These are phyloP conservation scores for Epizoanthus scotinus DNA, from an alignment of 92 coral and sea anemone species.

Conservation along the genomic window DNA sequence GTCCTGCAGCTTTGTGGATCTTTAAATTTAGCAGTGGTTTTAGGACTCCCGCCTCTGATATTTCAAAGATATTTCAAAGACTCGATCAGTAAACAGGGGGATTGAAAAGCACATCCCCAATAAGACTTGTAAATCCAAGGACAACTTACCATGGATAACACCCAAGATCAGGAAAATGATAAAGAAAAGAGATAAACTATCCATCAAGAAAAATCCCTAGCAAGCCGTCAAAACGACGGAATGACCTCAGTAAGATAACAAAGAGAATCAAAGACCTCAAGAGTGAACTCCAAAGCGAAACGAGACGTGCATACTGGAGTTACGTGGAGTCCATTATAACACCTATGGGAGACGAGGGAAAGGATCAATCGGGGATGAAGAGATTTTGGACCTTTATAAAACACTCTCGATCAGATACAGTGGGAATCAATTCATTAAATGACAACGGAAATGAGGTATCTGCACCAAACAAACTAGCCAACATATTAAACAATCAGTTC, in stretches of 20 bases:
- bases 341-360: slow-evolving; percentile 47
- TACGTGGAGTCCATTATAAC: slow-evolving; percentile 51
- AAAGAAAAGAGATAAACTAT: slow-evolving; percentile 33
- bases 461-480: slow-evolving; percentile 39
- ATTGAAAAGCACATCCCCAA: slow-evolving; percentile 40
- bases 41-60: too few relatives aligned
- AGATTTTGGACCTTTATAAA: slow-evolving; percentile 56
- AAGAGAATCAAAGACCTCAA: slow-evolving; percentile 35
- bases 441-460: slow-evolving; percentile 39
- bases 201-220: slow-evolving; percentile 7
- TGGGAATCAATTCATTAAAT: slow-evolving; percentile 16
- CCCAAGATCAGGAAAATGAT: slow-evolving; percentile 33
- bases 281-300: slow-evolving; percentile 30
- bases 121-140: slow-evolving; percentile 24
- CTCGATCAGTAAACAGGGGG: slow-evolving; percentile 19
- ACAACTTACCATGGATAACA: slow-evolving; percentile 49
- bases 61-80: too few relatives aligned
- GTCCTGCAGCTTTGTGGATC: too few relatives aligned
- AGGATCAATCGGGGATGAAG: slow-evolving; percentile 38
- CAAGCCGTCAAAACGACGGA: neutral
- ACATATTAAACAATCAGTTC: slow-evolving; percentile 46
- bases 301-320: slow-evolving; percentile 42
- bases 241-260: neutral
- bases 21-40: too few relatives aligned
- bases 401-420: slow-evolving; percentile 36